phyloP scores from a whole-genome alignment of 2,888 invertebrate species.

The Limnephilus lunatus region DNA sequence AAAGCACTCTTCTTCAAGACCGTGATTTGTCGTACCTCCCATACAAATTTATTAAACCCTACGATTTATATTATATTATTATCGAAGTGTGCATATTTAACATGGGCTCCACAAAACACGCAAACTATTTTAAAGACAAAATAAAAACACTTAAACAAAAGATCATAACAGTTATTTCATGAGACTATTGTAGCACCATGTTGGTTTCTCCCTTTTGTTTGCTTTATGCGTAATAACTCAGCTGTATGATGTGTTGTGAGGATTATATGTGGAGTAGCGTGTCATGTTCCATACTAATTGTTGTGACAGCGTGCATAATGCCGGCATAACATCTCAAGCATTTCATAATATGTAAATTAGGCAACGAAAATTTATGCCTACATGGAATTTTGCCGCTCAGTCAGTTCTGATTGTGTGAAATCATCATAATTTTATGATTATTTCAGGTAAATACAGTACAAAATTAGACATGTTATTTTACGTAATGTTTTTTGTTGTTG shows the following conservation, averaged over 20 bases:
- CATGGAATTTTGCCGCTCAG: not conserved
- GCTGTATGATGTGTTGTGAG: not conserved
- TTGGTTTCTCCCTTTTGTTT: not conserved
- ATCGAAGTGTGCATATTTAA: not conserved
- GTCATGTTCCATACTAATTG: constrained; percentile 61
- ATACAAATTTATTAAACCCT: not conserved
- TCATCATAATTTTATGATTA: not conserved
- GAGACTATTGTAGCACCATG: not conserved
- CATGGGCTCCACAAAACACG: not conserved
- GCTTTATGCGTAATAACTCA: not conserved
- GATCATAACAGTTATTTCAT: not conserved
- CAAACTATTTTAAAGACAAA: not conserved
- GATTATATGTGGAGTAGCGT: constrained; percentile 55
- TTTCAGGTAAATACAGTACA: too few relatives aligned
- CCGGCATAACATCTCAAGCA: constrained; percentile 10
- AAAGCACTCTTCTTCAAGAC: not conserved
- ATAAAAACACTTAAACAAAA: not conserved
- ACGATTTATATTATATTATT: not conserved
- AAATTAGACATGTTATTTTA: too few relatives aligned
- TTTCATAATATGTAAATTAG: constrained; percentile 16
- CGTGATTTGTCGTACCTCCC: not conserved
- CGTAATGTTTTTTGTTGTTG: too few relatives aligned
- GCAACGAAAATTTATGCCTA: not conserved
- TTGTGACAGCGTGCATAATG: constrained; percentile 56
- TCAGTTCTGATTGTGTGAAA: not conserved